Evolutionary conservation across 2,888 invertebrate genomes (phyloP).

Genomic region (Oligia fasciuncula): DNA sequence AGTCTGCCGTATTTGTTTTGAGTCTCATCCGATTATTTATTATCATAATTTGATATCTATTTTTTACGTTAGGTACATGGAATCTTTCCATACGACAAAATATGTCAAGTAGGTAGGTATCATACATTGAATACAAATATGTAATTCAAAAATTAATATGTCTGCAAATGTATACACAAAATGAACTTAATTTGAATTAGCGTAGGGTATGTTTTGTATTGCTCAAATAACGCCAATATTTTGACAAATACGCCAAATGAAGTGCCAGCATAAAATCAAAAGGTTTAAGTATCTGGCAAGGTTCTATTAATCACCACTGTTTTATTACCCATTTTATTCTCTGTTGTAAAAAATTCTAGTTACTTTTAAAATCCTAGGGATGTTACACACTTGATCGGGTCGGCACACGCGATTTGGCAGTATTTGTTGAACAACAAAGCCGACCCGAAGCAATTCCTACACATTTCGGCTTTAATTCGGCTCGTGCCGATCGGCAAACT

Average conservation of each 20-base stretch:
- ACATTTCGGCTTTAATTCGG: background rate
- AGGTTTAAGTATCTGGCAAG: background rate
- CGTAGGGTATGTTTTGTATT: background rate
- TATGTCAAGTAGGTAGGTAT: background rate
- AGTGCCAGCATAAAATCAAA: background rate
- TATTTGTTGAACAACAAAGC: background rate
- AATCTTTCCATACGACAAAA: conserved; percentile 27
- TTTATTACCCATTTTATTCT: too few species aligned
- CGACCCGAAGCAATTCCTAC: background rate
- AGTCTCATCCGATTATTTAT: conserved; percentile 7
- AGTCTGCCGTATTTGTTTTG: background rate
- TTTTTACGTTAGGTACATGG: background rate
- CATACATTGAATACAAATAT: too few species aligned
- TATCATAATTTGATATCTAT: conserved; percentile 2
- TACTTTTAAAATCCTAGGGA: background rate
- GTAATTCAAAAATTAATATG: too few species aligned
- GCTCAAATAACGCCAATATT: background rate
- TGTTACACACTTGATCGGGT: background rate
- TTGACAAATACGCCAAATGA: background rate
- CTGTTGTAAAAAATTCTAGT: background rate
- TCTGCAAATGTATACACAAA: too few species aligned
- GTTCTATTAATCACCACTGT: background rate
- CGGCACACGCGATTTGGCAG: background rate
- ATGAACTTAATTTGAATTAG: too few species aligned
- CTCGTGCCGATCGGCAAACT: background rate